Percentiles rank a stretch among this genome's conserved stretches.
phyloP scores from a whole-genome alignment of 1,140 invertebrate genomes.

The Sipha flava region DNA sequence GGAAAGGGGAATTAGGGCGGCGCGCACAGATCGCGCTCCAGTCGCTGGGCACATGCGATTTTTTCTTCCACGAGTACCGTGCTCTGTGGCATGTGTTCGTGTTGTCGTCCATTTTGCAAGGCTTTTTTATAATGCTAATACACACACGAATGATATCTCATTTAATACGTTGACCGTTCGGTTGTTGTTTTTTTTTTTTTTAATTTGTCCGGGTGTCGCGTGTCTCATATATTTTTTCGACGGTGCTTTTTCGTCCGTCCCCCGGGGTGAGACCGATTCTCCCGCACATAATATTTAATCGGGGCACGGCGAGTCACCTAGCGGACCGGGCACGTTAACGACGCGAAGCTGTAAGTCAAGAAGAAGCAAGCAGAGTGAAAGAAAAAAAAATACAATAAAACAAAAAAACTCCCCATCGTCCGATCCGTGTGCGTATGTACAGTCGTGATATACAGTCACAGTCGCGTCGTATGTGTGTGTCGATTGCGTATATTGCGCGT shows the following conservation, averaged over 20 bases:
- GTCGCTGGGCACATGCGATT: neutral
- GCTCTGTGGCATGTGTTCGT: slow-evolving; percentile 56
- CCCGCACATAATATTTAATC: neutral
- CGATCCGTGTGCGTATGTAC: neutral
- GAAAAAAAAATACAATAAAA: neutral
- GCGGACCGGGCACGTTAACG: neutral
- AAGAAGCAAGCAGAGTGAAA: neutral
- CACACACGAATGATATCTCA: slow-evolving; percentile 6
- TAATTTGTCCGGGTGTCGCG: neutral
- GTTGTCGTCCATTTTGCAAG: slow-evolving; percentile 59
- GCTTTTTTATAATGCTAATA: slow-evolving; percentile 46
- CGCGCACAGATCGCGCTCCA: neutral
- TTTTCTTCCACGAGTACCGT: neutral
- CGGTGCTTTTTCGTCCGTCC: neutral
- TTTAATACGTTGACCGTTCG: slow-evolving; percentile 16
- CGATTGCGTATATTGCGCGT: neutral
- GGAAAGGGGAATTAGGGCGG: neutral
- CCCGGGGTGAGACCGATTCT: neutral
- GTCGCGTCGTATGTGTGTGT: neutral
- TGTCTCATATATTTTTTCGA: too few relatives aligned
- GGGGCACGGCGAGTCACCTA: neutral
- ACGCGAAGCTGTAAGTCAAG: neutral
- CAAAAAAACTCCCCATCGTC: neutral
- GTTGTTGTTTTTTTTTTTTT: neutral
- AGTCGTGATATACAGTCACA: neutral